phyloP scores from a whole-genome alignment of 1,140 invertebrate species.

The Mactra quadrangularis region DNA sequence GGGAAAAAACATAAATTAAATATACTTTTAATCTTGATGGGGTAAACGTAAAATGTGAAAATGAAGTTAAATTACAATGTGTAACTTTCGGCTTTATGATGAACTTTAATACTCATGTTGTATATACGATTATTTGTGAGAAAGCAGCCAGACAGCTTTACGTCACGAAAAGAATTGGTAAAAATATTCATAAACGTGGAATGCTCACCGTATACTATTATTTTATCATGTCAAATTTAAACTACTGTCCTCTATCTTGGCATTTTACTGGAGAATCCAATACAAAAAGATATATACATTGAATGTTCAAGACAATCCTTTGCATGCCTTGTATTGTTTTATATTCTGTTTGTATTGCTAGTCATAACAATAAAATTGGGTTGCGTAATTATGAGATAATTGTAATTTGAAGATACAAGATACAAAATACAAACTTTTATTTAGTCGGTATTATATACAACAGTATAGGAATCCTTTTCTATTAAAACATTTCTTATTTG shows the following conservation, averaged over 20 bases:
- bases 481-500: too few relatives aligned
- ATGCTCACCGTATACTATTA: background rate
- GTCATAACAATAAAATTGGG: too few relatives aligned
- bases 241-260: conserved; percentile 1
- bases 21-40: background rate
- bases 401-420: too few relatives aligned
- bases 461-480: too few relatives aligned
- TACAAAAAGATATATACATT: background rate
- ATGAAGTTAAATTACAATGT: background rate
- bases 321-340: too few relatives aligned
- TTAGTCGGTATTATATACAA: too few relatives aligned
- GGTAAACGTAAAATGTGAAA: background rate
- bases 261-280: background rate
- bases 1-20: background rate
- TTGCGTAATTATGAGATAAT: too few relatives aligned
- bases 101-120: background rate
- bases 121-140: background rate
- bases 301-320: too few relatives aligned
- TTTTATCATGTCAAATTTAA: background rate
- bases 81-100: background rate
- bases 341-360: too few relatives aligned
- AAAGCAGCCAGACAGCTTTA: background rate
- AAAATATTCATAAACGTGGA: background rate
- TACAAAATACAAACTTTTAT: too few relatives aligned
- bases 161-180: background rate